Conservation (phyloP, 2,113 vertebrate genomes). For the Speoplatyrhinus poulsoni region DNA sequence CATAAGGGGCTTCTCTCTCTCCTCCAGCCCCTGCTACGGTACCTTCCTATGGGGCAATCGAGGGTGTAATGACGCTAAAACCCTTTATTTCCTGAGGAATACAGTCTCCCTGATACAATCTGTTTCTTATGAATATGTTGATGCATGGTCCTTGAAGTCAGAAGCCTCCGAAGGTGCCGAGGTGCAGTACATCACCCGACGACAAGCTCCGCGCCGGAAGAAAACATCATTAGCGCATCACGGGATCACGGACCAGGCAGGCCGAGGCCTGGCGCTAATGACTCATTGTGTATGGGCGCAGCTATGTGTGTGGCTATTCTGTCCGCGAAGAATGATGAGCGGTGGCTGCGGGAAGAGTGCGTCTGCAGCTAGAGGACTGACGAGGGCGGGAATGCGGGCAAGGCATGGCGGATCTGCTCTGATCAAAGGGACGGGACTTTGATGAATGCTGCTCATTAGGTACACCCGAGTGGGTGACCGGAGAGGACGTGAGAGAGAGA, state of each 20-base stretch:
- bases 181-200: slow-evolving; percentile 41
- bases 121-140: slow-evolving; percentile 19
- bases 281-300: neutral
- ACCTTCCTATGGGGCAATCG: slow-evolving; percentile 34
- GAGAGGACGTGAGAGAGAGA: neutral
- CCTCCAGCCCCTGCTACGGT: neutral
- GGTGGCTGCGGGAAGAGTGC: slow-evolving; percentile 29
- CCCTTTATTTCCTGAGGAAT: no score
- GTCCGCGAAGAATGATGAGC: slow-evolving; percentile 41
- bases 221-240: slow-evolving; percentile 26
- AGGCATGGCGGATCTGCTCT: slow-evolving; percentile 55
- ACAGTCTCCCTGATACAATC: slow-evolving; percentile 7
- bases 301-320: slow-evolving; percentile 25
- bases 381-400: slow-evolving; percentile 34
- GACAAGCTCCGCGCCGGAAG: slow-evolving; percentile 39
- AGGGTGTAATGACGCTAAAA: slow-evolving; percentile 38
- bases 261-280: slow-evolving; percentile 34
- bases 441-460: slow-evolving; percentile 79
- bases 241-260: neutral
- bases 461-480: slow-evolving; percentile 47
- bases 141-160: slow-evolving; percentile 6
- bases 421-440: slow-evolving; percentile 76
- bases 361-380: slow-evolving; percentile 24
- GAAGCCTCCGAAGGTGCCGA: slow-evolving; percentile 3
- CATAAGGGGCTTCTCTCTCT: no score